phyloP scores from a whole-genome alignment of 2,797 vertebrate genomes.

The Propithecus deckenii region DNA sequence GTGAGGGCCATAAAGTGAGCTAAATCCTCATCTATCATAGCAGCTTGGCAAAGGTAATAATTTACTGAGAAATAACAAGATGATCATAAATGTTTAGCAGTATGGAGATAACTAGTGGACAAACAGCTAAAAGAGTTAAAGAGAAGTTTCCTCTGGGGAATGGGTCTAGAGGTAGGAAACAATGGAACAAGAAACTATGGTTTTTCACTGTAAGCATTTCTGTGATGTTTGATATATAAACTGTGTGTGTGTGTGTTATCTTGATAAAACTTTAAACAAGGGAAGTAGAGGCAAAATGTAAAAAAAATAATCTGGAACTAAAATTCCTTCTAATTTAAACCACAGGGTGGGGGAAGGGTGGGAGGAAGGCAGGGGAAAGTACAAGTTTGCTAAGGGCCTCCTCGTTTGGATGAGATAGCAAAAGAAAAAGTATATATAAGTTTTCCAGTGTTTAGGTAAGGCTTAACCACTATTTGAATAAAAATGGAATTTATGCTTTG shows the following conservation, averaged over 20 bases:
- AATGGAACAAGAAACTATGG: background rate
- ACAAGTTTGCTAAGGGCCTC: background rate
- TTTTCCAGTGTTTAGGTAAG: background rate
- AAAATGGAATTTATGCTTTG: background rate
- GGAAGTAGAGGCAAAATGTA: background rate
- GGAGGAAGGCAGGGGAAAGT: background rate
- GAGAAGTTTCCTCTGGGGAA: background rate
- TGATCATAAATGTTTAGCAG: background rate
- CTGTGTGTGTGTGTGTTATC: background rate
- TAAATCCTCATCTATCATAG: background rate
- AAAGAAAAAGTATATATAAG: background rate
- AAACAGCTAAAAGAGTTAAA: background rate
- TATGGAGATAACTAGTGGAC: background rate
- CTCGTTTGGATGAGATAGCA: background rate
- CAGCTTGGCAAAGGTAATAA: no score
- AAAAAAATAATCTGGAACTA: background rate
- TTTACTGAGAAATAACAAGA: background rate
- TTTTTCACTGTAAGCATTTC: background rate
- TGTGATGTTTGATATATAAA: background rate
- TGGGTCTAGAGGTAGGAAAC: background rate
- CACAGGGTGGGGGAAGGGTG: background rate
- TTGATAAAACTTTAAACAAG: background rate
- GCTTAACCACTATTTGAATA: background rate
- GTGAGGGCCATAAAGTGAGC: background rate
- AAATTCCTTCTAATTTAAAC: background rate